Evolutionary conservation across 2,888 invertebrate species (phyloP).

Genomic region (Dicycla oo): DNA sequence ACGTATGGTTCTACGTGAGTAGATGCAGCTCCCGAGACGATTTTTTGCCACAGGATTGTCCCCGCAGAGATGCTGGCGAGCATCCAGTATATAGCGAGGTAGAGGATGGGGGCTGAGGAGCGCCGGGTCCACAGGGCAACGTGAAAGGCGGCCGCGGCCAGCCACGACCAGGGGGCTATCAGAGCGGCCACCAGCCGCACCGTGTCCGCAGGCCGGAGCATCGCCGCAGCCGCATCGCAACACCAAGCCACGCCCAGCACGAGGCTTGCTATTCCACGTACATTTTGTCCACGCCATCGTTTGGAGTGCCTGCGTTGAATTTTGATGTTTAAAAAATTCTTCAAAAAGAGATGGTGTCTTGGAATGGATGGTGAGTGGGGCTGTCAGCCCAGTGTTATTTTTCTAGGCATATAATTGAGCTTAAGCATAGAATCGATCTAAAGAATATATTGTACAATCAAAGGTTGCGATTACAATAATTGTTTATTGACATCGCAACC

Average conservation of each 20-base stretch:
- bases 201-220: constrained; percentile 76
- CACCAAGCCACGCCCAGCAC: constrained; percentile 78
- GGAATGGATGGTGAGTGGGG: background rate
- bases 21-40: constrained; percentile 64
- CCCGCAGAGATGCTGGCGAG: constrained; percentile 79
- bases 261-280: constrained; percentile 81
- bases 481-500: too few species aligned
- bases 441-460: background rate
- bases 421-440: background rate
- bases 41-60: constrained; percentile 76
- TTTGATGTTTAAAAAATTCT: constrained; percentile 12
- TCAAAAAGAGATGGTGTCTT: background rate
- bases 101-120: constrained; percentile 83
- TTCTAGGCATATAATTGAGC: background rate
- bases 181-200: constrained; percentile 78
- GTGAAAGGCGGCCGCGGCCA: constrained; percentile 84
- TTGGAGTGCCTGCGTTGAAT: constrained; percentile 61
- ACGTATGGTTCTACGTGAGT: constrained; percentile 79
- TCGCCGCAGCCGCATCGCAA: constrained; percentile 78
- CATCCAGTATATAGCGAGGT: constrained; percentile 86
- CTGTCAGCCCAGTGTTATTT: background rate
- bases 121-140: constrained; percentile 82
- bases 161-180: constrained; percentile 83
- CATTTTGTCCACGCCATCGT: constrained; percentile 83
- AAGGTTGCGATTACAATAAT: too few species aligned